phyloP scores from a whole-genome alignment of 2,888 invertebrate species.

The Mechanitis mazaeus region DNA sequence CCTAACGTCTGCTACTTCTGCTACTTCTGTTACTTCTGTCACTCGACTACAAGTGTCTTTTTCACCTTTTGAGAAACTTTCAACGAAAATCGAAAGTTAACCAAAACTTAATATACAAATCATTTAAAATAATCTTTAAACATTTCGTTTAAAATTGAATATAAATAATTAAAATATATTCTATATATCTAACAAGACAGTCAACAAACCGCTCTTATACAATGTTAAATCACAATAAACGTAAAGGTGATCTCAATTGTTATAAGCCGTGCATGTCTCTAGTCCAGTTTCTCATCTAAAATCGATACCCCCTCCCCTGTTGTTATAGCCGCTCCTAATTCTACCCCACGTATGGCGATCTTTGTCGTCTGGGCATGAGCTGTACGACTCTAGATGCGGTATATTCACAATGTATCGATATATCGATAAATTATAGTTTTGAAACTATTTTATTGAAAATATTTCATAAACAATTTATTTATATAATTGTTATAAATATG shows the following conservation, averaged over 20 bases:
- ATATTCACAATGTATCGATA: neutral
- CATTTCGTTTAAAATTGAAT: too few species aligned
- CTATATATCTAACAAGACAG: too few species aligned
- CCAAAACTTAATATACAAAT: too few species aligned
- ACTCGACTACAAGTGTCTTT: too few species aligned
- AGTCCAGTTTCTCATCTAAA: slow-evolving; percentile 75
- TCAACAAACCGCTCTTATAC: neutral
- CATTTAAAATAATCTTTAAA: too few species aligned
- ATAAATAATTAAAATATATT: too few species aligned
- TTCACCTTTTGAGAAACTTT: too few species aligned
- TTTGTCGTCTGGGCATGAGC: slow-evolving; percentile 44
- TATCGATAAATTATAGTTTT: too few species aligned
- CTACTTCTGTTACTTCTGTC: neutral
- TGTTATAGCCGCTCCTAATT: slow-evolving; percentile 67
- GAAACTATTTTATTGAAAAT: too few species aligned
- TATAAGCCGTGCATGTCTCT: slow-evolving; percentile 73
- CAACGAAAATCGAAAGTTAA: too few species aligned
- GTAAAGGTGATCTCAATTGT: slow-evolving; percentile 65
- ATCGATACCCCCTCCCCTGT: slow-evolving; percentile 69
- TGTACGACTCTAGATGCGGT: slow-evolving; percentile 25
- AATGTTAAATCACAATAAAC: slow-evolving; percentile 2
- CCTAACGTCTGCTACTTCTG: slow-evolving; percentile 28
- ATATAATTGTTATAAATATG: too few species aligned
- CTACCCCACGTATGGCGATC: slow-evolving; percentile 54
- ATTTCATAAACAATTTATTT: too few species aligned